Conservation (phyloP, 2,888 invertebrate species). For the Beris chalybata region DNA sequence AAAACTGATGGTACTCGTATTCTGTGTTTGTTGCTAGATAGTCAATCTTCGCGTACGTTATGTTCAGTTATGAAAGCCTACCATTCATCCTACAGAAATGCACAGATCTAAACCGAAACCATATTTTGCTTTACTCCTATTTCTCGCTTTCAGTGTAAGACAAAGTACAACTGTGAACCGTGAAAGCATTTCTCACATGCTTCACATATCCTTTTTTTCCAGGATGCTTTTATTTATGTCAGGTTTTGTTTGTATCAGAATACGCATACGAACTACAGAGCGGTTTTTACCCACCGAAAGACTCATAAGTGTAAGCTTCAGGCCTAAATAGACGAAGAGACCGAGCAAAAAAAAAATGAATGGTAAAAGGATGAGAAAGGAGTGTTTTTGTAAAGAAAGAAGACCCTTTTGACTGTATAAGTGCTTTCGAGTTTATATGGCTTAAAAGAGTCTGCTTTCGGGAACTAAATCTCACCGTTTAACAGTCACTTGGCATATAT, state of each 20-base stretch:
- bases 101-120: too few species aligned
- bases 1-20: too few species aligned
- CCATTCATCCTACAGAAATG: too few species aligned
- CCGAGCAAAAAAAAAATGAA: not conserved
- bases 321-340: constrained; percentile 12
- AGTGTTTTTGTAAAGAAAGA: not conserved
- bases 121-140: too few species aligned
- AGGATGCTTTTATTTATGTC: constrained; percentile 11
- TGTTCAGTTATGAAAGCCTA: too few species aligned
- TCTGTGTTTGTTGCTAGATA: too few species aligned
- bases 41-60: too few species aligned
- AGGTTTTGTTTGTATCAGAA: constrained; percentile 11
- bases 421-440: constrained; percentile 14
- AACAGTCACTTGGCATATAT: constrained; percentile 18
- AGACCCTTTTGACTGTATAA: constrained; percentile 15
- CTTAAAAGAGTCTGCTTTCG: constrained; percentile 17
- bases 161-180: too few species aligned
- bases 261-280: constrained; percentile 1
- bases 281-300: not conserved
- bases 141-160: too few species aligned
- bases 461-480: constrained; percentile 25
- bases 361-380: constrained; percentile 4
- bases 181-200: too few species aligned
- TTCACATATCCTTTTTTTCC: not conserved
- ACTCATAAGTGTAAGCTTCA: constrained; percentile 4